phyloP scores from a whole-genome alignment of 2,888 invertebrate genomes.

The Dryadula phaetusa region DNA sequence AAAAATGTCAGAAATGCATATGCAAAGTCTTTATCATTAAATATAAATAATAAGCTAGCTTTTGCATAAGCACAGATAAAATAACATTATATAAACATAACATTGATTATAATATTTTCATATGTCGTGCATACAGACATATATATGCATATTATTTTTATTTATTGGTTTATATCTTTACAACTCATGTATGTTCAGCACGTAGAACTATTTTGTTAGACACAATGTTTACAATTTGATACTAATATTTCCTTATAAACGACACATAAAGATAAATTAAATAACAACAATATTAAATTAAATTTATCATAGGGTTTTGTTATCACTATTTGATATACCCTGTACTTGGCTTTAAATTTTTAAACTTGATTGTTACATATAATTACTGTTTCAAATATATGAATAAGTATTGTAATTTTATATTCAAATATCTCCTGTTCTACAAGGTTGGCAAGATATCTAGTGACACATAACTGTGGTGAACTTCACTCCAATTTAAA shows the following conservation, averaged over 20 bases:
- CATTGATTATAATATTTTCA: slow-evolving; percentile 1
- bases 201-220: slow-evolving; percentile 27
- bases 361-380: neutral
- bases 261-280: slow-evolving; percentile 21
- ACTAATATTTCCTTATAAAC: slow-evolving; percentile 27
- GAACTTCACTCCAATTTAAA: neutral
- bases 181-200: slow-evolving; percentile 20
- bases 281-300: slow-evolving; percentile 10
- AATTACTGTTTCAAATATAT: neutral
- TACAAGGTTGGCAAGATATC: neutral
- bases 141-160: slow-evolving; percentile 20
- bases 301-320: slow-evolving; percentile 7
- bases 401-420: neutral
- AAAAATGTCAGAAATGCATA: no score
- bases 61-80: slow-evolving; percentile 1
- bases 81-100: neutral
- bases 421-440: neutral
- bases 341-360: neutral
- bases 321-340: slow-evolving; percentile 7
- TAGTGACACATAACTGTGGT: neutral
- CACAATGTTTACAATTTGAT: slow-evolving; percentile 35
- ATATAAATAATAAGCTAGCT: neutral
- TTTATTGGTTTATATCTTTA: slow-evolving; percentile 24
- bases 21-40: no score
- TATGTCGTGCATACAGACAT: neutral